Base-by-base conservation (phyloP, 2,113 vertebrate genomes). In the Corvus moneduloides region DNA sequence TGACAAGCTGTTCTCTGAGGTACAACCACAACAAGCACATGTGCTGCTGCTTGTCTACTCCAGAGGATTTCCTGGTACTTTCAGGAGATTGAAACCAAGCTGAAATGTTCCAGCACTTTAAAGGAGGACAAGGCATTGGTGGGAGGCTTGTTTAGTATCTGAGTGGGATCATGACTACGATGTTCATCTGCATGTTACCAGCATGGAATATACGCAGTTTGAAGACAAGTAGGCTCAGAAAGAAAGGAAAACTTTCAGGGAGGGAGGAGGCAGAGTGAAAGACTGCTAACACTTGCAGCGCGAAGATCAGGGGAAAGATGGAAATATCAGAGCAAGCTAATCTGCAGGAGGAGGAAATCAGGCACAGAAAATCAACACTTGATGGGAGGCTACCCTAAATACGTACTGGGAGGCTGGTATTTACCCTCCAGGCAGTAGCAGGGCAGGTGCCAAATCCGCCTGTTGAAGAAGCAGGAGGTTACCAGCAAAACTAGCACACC, bases 161-260 rank as follows among this genome's bases (percentile, higher is more conserved):
- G 95, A 97, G 94, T 96, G 94, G 93, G 95, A 97, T 97, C 94
- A 97, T 95, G 97, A 97, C 90, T 96, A 94, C 96, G 92, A 96
- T 97, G 97, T 95, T 97, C 97, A 97, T 97, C 95, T 96, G 96
- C 93, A 96, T 96, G 96, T 94, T 91, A 91, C 94, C 92, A 94
- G 96, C 93, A 62, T 59, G 63, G 90, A 96, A 96, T 94, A 72
- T 91, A 95, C 33, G 90, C 93, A 96, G 88, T 95, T 94, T 94
- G 88, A 71, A 94, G 95, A 89, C 13, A 69, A 95, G 95, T 91
- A 95, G 87, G 85, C 95, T 96, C 44, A 22, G 88, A 76, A 93
- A 96, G 94, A 94, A 94, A 96, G 86, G 82, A 87, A 96, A 96
- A 90, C 94, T 88, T 96, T 87, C 89, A 93, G 78, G 77, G 86